Evolutionary conservation across 2,888 invertebrate genomes (phyloP), one percentile per base, ranked within the genome.

Genomic region (Cyaniris semiargus): DNA sequence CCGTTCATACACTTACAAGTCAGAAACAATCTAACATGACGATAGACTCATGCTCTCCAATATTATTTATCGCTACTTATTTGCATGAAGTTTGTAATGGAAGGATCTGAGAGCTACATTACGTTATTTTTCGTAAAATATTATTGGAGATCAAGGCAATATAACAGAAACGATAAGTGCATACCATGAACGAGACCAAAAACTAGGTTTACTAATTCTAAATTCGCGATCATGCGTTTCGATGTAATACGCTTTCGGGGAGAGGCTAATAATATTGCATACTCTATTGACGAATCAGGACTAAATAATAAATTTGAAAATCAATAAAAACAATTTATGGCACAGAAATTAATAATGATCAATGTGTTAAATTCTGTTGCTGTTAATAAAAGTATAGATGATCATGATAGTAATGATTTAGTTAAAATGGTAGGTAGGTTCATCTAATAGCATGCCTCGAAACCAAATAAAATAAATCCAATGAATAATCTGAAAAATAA

Each of bases 1-100:
- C 90, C 90, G 89, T 87, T 90, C 88, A 83, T 87, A 92, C 90
- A 90, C 88, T 90, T 86, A 92, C 88, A 90, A 92, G 91, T 92
- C 93, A 93, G 92, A 91, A 90, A 93, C 93, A 94, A 92, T 93
- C 93, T 94, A 94, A 92, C 94, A 94, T 94, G 93, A 94, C 94
- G 92, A 92, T 93, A 94, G 94, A 93, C 88, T 88, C 83, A 84
- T 86, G 86, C 83, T 87, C 92, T 93, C 93, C 93, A 94, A 93
- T 92, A 92, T 85, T 92, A 92, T 92, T 92, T 85, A 89, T 88
- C 86, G 78, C 74, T 71, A 76, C 77, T 60, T 76, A 48, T 8
- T 76, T 48, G 10, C 34, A 15, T 21, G 56, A 76, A 66, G 80
- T 23, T 74, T 60, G 21, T 38, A 53, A 27, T 75, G 44, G 31